Base-by-base conservation (phyloP, 2,113 vertebrate genomes). In the Mus pahari region DNA sequence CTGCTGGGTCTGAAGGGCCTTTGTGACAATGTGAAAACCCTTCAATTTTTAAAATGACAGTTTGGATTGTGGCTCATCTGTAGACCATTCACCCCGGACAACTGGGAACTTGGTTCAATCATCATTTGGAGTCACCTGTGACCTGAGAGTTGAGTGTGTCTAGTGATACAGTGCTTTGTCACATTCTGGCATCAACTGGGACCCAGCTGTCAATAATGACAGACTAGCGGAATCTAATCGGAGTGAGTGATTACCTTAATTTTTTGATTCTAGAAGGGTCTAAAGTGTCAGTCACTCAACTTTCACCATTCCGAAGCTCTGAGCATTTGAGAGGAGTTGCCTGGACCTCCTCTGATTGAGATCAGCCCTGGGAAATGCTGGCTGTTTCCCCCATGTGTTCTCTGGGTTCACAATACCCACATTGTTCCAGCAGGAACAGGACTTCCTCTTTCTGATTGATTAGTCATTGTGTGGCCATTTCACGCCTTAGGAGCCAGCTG, bases 391-490 rank as follows among this genome's bases (percentile, higher is more conserved):
- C 45, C 1, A 1, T 28, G 70, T 45, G 93, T 90, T 81, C 68
- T 19, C 58, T 66, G 20, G 68, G 92, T n/a, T 86, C 82, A 95
- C 92, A 95, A 83, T 93, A 24, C 17, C 39, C 14, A 14, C 71
- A 82, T 89, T 97, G 94, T 96, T 92, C 36, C 45, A n/a, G 60
- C 0, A 4, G n/a, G n/a, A 83, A 58, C 58, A 48, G 86, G 92
- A 94, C 93, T 96, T 94, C 94, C 94, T 96, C 70, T 95, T 66
- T 71, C 91, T 95, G 83, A 95, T 71, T 86, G 93, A 94, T 92
- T 97, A 71, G 53, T 74, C 70, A 45, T 42, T 36, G 87, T 31
- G 64, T n/a, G 55, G 58, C 48, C 62, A 58, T 26, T 95, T 93
- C 79, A 94, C n/a, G 60, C 70, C n/a, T 86, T 39, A 8, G 4